A percentile compares a stretch with the other conserved stretches of the same genome.
Evolutionary conservation across 1,140 invertebrate species (phyloP).

Genomic region (Pissodes strobi): DNA sequence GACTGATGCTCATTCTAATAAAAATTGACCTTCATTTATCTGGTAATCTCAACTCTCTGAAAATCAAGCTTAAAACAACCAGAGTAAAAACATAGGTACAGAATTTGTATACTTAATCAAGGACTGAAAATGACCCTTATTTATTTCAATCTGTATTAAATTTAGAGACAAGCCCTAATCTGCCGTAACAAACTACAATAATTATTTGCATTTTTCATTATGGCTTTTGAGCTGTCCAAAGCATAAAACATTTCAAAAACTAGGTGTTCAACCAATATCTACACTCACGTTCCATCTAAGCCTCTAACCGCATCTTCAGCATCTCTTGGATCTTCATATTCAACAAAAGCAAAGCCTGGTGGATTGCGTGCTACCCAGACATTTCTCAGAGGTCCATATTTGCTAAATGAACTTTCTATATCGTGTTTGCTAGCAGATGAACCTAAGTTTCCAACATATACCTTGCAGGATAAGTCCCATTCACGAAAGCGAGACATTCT

Average conservation of each 20-base stretch:
- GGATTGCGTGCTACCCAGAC: constrained; percentile 97
- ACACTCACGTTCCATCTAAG: constrained; percentile 89
- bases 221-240: no score
- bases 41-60: no score
- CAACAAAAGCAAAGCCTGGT: constrained; percentile 96
- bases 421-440: constrained; percentile 90
- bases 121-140: no score
- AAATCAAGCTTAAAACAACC: no score
- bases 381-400: constrained; percentile 93
- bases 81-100: no score
- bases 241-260: constrained; percentile 4
- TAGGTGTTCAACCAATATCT: not conserved
- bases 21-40: no score
- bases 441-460: constrained; percentile 97
- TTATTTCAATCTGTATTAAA: not conserved
- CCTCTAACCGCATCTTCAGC: constrained; percentile 96
- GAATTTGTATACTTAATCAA: no score
- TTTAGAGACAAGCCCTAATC: no score
- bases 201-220: no score
- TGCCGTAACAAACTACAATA: no score
- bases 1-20: no score
- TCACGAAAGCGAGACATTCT: constrained; percentile 79
- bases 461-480: constrained; percentile 94
- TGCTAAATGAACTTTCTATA: constrained; percentile 89
- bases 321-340: constrained; percentile 96